These are phyloP conservation scores for Aphodius sticticus DNA, from an alignment of 2,888 invertebrate species.

Conservation along the genomic window DNA sequence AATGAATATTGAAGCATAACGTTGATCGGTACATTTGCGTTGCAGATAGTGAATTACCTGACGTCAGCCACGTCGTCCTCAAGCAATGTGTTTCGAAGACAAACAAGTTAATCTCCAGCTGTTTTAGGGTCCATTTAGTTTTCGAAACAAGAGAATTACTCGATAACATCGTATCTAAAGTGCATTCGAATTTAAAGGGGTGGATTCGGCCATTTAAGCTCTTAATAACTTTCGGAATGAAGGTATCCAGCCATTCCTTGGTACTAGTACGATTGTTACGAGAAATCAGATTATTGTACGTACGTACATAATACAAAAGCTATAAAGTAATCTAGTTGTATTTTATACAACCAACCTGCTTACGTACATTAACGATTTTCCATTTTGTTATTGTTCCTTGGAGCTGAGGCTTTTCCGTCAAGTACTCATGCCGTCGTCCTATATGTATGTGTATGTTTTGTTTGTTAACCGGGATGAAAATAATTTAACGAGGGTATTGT, in stretches of 20 bases:
- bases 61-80: background rate
- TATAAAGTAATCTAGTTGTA: background rate
- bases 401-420: background rate
- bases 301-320: background rate
- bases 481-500: background rate
- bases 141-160: background rate
- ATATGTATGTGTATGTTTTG: background rate
- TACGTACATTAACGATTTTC: background rate
- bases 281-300: background rate
- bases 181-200: background rate
- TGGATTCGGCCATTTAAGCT: background rate
- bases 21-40: background rate
- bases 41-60: background rate
- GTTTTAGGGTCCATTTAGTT: background rate
- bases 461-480: background rate
- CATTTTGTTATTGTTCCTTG: background rate
- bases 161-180: constrained; percentile 4
- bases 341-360: background rate
- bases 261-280: background rate
- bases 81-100: background rate
- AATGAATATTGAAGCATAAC: background rate
- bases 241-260: background rate
- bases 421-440: background rate
- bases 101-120: background rate
- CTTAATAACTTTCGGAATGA: background rate